phyloP scores from a whole-genome alignment of 2,797 vertebrate genomes.

The Cyprinella venusta region DNA sequence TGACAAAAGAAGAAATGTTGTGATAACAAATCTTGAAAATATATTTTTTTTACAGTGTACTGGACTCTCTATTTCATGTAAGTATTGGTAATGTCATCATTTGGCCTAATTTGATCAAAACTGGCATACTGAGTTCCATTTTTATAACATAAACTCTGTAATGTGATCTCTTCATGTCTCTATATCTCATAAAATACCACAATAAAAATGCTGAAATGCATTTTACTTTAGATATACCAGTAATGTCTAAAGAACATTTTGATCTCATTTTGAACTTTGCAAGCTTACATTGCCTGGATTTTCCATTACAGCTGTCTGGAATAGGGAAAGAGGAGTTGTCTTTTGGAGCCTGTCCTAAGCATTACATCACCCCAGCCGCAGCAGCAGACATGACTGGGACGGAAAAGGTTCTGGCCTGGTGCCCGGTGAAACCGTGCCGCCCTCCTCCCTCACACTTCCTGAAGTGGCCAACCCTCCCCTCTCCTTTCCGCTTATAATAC shows the following conservation, averaged over 20 bases:
- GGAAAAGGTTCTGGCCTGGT: conserved; percentile 28
- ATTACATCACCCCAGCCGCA: conserved; percentile 49
- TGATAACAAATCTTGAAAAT: no score
- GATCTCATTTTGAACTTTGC: neutral
- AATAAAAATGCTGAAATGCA: neutral
- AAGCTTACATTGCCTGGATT: neutral
- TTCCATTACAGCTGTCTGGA: conserved; percentile 27
- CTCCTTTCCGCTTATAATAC: conserved; percentile 3
- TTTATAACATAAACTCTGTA: neutral
- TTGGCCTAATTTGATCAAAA: conserved; percentile 11
- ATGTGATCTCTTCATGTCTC: neutral
- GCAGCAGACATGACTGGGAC: conserved; percentile 27
- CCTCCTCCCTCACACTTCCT: neutral
- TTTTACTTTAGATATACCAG: no score
- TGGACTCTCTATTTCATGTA: neutral
- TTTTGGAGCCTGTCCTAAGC: conserved; percentile 4
- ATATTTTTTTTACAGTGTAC: no score
- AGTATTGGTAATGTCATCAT: neutral
- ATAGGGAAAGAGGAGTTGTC: conserved; percentile 12
- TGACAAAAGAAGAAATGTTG: no score
- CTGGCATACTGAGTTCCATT: neutral
- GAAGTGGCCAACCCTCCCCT: neutral
- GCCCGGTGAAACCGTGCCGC: conserved; percentile 28
- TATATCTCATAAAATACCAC: neutral
- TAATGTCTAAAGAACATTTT: no score